A percentile compares a stretch with the other conserved stretches of the same genome.
These are phyloP conservation scores for Dendrolimus houi DNA, from an alignment of 2,888 invertebrate species.

Conservation along the genomic window DNA sequence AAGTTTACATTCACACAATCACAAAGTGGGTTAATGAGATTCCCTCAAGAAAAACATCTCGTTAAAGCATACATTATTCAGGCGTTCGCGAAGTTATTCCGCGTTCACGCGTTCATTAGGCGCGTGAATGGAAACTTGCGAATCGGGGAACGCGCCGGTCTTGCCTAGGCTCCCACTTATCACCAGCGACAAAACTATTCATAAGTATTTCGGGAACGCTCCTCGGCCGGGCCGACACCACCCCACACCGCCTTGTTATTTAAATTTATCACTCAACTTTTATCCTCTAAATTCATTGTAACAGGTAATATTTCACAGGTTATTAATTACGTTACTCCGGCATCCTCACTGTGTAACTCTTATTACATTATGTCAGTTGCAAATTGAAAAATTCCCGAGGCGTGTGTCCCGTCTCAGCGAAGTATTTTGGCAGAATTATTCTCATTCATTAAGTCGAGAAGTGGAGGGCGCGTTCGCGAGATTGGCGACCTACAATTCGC, in stretches of 20 bases:
- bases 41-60: constrained; percentile 75
- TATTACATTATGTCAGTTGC: constrained; percentile 75
- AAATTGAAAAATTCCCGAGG: constrained; percentile 76
- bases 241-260: constrained; percentile 52
- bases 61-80: constrained; percentile 76
- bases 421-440: constrained; percentile 75
- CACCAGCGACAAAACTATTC: constrained; percentile 64
- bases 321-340: constrained; percentile 72
- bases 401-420: constrained; percentile 72
- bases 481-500: constrained; percentile 70
- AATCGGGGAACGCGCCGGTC: constrained; percentile 38
- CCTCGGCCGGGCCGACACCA: constrained; percentile 26
- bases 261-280: constrained; percentile 76
- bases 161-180: constrained; percentile 58
- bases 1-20: constrained; percentile 72
- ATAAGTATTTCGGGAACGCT: constrained; percentile 61
- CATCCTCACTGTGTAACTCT: constrained; percentile 73
- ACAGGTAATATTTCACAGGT: constrained; percentile 74
- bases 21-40: constrained; percentile 75
- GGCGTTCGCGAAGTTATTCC: constrained; percentile 70
- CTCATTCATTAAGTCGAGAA: constrained; percentile 73
- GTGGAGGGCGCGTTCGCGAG: constrained; percentile 65
- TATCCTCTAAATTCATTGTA: constrained; percentile 73
- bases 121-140: constrained; percentile 61
- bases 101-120: constrained; percentile 74